Evolutionary conservation across 1,140 invertebrate genomes (phyloP).

Genomic region (Halesus radiatus): DNA sequence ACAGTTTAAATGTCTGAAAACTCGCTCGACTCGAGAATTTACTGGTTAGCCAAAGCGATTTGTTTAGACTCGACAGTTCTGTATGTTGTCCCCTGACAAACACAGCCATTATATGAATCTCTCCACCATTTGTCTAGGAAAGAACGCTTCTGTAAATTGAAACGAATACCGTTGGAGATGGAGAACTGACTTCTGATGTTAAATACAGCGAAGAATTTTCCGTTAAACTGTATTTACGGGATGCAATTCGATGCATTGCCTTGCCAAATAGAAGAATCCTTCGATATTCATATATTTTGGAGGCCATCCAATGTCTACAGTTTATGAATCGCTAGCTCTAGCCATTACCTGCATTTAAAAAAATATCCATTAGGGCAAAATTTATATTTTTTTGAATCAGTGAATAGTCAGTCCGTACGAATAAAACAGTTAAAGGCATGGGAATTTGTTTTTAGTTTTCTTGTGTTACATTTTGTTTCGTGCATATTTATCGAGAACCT

Average conservation of each 20-base stretch:
- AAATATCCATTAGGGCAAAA: too few species aligned
- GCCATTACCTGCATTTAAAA: too few species aligned
- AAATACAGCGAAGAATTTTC: not conserved
- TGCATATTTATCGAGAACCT: too few species aligned
- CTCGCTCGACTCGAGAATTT: not conserved
- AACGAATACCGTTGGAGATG: not conserved
- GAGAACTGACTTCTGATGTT: not conserved
- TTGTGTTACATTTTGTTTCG: too few species aligned
- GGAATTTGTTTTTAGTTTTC: too few species aligned
- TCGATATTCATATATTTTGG: too few species aligned
- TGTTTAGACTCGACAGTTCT: slow-evolving; percentile 6
- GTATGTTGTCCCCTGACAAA: slow-evolving; percentile 11
- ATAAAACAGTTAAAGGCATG: too few species aligned
- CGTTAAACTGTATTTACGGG: not conserved
- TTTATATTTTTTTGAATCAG: too few species aligned
- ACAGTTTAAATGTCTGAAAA: not conserved
- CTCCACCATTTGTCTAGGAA: not conserved
- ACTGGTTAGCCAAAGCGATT: not conserved
- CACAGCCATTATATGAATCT: not conserved
- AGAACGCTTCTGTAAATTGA: not conserved
- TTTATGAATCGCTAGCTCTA: too few species aligned
- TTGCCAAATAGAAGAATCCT: not conserved
- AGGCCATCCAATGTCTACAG: too few species aligned
- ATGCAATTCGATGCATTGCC: not conserved
- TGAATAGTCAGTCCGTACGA: too few species aligned